phyloP scores from a whole-genome alignment of 2,888 invertebrate genomes.

The Lysandra coridon region DNA sequence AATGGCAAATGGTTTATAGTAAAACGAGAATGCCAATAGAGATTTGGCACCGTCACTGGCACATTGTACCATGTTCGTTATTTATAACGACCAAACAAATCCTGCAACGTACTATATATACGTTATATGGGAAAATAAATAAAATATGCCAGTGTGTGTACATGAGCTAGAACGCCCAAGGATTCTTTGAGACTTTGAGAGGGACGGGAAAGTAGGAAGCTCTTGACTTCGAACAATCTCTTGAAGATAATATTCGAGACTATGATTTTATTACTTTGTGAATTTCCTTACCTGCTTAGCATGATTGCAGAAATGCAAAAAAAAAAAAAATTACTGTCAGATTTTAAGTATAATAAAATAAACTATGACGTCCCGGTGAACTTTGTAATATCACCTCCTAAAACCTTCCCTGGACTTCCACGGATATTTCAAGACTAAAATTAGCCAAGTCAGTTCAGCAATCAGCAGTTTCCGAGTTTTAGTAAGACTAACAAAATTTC shows the following conservation, averaged over 20 bases:
- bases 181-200: background rate
- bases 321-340: no score
- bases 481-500: no score
- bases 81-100: constrained; percentile 23
- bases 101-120: background rate
- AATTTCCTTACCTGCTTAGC: background rate
- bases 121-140: no score
- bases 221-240: background rate
- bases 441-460: no score
- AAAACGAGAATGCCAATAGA: constrained; percentile 39
- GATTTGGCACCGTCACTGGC: constrained; percentile 38
- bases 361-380: no score
- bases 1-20: constrained; percentile 27
- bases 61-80: constrained; percentile 17
- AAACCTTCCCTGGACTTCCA: no score
- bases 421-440: no score
- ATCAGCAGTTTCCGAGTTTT: no score
- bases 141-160: background rate
- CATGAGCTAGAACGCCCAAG: background rate
- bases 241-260: background rate
- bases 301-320: no score
- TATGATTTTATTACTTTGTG: background rate
- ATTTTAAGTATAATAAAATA: no score
- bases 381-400: no score
- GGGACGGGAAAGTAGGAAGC: background rate